Conservation (phyloP, 2,113 vertebrate genomes). For the Loxodonta africana region DNA sequence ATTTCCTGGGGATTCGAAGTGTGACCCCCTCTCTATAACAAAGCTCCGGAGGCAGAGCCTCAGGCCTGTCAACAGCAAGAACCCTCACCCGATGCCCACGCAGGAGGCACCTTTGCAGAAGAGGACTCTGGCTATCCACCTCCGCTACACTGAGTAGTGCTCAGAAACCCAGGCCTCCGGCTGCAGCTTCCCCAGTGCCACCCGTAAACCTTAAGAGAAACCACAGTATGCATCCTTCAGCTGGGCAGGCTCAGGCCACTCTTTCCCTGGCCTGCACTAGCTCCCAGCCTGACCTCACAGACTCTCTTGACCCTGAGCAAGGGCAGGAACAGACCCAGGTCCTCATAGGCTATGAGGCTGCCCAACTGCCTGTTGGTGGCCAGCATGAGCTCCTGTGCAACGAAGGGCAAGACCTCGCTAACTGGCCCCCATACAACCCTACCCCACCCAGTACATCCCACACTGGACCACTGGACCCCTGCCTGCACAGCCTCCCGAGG, state of each 20-base stretch:
- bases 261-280: fast-evolving
- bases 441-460: no score
- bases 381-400: no score
- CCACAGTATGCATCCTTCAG: neutral
- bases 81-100: neutral
- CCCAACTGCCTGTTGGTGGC: no score
- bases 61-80: no score
- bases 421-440: no score
- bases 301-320: neutral
- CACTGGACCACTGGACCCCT: no score
- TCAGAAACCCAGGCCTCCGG: neutral
- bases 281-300: neutral
- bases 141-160: neutral
- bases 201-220: neutral
- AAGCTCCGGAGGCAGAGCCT: neutral
- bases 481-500: no score
- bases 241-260: neutral
- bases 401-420: no score
- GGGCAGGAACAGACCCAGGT: no score
- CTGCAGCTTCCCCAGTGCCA: neutral
- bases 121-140: neutral
- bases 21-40: no score
- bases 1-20: no score
- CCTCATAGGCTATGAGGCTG: no score
- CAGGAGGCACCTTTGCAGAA: neutral